Percentiles rank a stretch among this genome's conserved stretches.
Conservation (phyloP, 2,888 invertebrate species). For the Spialia ferax region DNA sequence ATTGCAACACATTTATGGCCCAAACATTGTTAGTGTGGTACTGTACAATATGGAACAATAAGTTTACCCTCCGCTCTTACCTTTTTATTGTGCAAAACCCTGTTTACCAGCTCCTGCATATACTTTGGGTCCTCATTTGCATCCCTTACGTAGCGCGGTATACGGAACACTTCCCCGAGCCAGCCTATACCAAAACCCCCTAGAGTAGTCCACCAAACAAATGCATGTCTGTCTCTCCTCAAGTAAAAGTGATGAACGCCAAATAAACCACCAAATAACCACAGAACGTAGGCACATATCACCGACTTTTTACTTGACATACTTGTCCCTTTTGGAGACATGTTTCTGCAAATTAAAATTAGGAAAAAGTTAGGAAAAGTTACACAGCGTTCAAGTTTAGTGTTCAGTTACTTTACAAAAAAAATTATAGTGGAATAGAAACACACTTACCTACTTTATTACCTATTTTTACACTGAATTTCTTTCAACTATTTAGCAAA, state of each 20-base stretch:
- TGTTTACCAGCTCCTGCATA: constrained; percentile 87
- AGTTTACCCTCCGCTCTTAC: constrained; percentile 66
- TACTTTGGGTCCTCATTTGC: constrained; percentile 91
- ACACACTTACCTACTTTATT: background rate
- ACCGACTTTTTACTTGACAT: constrained; percentile 83
- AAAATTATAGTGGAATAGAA: background rate
- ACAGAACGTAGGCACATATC: constrained; percentile 92
- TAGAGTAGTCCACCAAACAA: constrained; percentile 95
- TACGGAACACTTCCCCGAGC: constrained; percentile 93
- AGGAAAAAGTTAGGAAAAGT: constrained; percentile 11
- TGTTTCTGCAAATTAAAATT: constrained; percentile 42
- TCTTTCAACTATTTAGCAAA: background rate
- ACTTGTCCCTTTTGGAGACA: constrained; percentile 51
- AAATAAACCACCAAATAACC: constrained; percentile 95
- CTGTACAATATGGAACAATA: background rate
- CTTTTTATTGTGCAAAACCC: constrained; percentile 88
- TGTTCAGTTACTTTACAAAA: background rate
- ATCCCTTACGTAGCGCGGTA: constrained; percentile 95
- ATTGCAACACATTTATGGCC: background rate
- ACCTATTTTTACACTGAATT: background rate
- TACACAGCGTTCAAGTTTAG: background rate
- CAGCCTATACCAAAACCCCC: constrained; percentile 96
- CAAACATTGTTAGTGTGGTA: background rate
- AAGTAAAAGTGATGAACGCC: constrained; percentile 97
- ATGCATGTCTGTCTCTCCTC: constrained; percentile 95